Evolutionary conservation across 2,797 vertebrate species (phyloP).

Genomic region (Coregonus suidteri): DNA sequence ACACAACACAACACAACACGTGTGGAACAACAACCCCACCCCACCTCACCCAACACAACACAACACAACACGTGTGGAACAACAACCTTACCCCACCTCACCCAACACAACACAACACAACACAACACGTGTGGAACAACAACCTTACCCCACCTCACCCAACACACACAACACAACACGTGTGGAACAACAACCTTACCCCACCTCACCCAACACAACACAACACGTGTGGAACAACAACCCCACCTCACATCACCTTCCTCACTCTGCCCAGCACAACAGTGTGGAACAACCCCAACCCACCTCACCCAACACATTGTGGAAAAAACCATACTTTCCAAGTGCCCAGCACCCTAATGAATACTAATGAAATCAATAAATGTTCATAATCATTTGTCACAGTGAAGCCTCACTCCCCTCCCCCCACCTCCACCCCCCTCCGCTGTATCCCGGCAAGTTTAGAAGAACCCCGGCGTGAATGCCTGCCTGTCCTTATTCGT

Average conservation of each 20-base stretch:
- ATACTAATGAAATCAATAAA: conserved; percentile 81
- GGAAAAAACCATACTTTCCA: conserved; percentile 32
- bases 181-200: conserved; percentile 38
- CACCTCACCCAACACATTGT: conserved; percentile 41
- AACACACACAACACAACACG: no score
- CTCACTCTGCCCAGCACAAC: conserved; percentile 13
- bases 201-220: not conserved
- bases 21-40: no score
- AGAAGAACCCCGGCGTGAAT: conserved; percentile 62
- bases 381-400: conserved; percentile 76
- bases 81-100: no score
- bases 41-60: no score
- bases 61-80: no score
- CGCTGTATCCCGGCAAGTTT: conserved; percentile 54
- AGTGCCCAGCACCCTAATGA: conserved; percentile 53
- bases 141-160: no score
- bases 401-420: conserved; percentile 51
- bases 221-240: conserved; percentile 29
- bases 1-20: conserved; percentile 21
- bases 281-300: conserved; percentile 36
- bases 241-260: not conserved
- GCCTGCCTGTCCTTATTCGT: conserved; percentile 50
- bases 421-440: not conserved
- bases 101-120: no score
- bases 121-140: no score